Evolutionary conservation across 2,113 vertebrate species (phyloP), one percentile per base, ranked within the genome.

Genomic region (Pollachius pollachius): DNA sequence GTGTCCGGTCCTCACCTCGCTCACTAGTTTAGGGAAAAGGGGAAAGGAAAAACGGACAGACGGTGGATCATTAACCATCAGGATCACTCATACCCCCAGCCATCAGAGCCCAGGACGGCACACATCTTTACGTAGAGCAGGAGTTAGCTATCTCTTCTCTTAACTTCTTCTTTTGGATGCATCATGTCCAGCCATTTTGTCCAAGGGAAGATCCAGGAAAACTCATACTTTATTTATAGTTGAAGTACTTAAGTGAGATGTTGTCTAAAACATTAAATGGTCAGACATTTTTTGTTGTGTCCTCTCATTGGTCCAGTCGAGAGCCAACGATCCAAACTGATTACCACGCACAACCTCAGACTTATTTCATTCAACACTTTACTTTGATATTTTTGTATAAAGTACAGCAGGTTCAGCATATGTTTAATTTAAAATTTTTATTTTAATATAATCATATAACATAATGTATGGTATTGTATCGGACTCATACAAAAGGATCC

Each of bases 1-100:
- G 76, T 86, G 74, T 88, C 84, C 68, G 19, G 57, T 80, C 83
- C 70, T 86, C 82, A 90, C 88, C 87, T 90, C 88, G 89, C 86
- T 92, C 89, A 84, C 86, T 91, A 82, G 80, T 90, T 85, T 81
- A 79, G 68, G 25, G 57, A 56, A 52, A 69, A 21, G 37, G 15
- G 15, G 63, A 70, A 27, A 60, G 72, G 77, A 65, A 76, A 13
- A 56, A 78, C 68, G 58, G 4, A 19, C 18, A 21, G 60, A 27
- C 71, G 62, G 48, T 68, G 66, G 68, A 84, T 86, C 81, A 84
- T 88, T 78, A 83, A 83, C 73, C 62, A 18, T 11, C 59, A 74
- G 74, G 16, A 74, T 34, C 61, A 17, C 64, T 34, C 6, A 34
- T 34, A 34, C 68, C 48, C 56, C 68, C 65, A 68, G 3, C 25